These are phyloP conservation scores for Acronicta psi DNA, from an alignment of 2,888 invertebrate species.

Conservation along the genomic window DNA sequence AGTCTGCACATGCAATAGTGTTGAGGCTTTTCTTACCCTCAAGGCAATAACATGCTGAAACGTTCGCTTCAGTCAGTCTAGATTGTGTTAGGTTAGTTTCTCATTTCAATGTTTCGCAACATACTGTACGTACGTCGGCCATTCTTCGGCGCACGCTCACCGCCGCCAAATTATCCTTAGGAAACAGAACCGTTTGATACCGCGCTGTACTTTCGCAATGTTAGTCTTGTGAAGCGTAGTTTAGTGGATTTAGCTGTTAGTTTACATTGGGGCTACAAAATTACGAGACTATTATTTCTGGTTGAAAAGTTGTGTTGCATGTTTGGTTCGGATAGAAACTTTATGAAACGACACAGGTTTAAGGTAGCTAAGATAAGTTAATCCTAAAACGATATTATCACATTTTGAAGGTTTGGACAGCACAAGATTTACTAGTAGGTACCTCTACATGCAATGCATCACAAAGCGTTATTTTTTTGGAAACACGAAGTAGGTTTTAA, in stretches of 20 bases:
- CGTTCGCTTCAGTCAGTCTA: neutral
- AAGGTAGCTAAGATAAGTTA: too few relatives aligned
- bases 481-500: neutral
- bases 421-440: too few relatives aligned
- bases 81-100: conserved; percentile 1
- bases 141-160: conserved; percentile 31
- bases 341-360: too few relatives aligned
- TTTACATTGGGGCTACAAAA: neutral
- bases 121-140: conserved; percentile 14
- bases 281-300: neutral
- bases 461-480: neutral
- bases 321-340: too few relatives aligned
- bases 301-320: too few relatives aligned
- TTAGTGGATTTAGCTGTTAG: conserved; percentile 1
- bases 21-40: too few relatives aligned
- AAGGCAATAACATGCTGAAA: neutral
- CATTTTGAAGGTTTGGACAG: too few relatives aligned
- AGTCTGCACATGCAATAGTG: too few relatives aligned
- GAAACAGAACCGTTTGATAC: conserved; percentile 45
- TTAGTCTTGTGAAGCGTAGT: conserved; percentile 11
- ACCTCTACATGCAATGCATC: too few relatives aligned
- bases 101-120: conserved; percentile 23
- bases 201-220: conserved; percentile 48
- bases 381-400: too few relatives aligned
- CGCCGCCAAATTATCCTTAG: conserved; percentile 51